Evolutionary conservation across 1,140 invertebrate species (phyloP).

Genomic region (Arion vulgaris): DNA sequence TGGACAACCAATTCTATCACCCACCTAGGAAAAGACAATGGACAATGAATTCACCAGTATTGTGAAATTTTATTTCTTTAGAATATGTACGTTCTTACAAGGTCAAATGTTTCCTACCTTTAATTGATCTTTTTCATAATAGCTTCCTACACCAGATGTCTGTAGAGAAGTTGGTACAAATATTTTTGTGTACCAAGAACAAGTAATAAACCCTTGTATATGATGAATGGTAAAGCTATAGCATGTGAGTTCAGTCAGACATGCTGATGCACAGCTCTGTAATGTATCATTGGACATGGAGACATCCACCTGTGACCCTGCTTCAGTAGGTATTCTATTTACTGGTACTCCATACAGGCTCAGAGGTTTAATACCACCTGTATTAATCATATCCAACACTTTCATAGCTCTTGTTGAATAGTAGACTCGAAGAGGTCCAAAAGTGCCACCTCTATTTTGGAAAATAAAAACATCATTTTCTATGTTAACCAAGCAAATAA

Average conservation of each 20-base stretch:
- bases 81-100: too few relatives aligned
- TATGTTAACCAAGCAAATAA: too few relatives aligned
- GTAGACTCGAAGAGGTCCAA: constrained; percentile 58
- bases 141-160: constrained; percentile 11
- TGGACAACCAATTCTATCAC: too few relatives aligned
- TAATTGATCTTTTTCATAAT: constrained; percentile 40
- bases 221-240: constrained; percentile 9
- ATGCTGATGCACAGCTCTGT: constrained; percentile 57
- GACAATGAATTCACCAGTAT: too few relatives aligned
- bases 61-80: too few relatives aligned
- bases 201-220: neutral
- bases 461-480: neutral
- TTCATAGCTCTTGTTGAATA: constrained; percentile 51
- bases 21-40: too few relatives aligned
- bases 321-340: constrained; percentile 40
- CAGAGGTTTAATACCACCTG: constrained; percentile 37
- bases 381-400: constrained; percentile 36
- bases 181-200: constrained; percentile 31
- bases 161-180: neutral
- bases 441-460: constrained; percentile 60
- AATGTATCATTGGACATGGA: constrained; percentile 31
- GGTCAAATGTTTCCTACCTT: constrained; percentile 17
- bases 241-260: constrained; percentile 53
- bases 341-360: constrained; percentile 47
- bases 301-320: constrained; percentile 46